These are phyloP conservation scores for Drosophila equinoxialis DNA, from an alignment of 1,140 invertebrate species.

Conservation along the genomic window DNA sequence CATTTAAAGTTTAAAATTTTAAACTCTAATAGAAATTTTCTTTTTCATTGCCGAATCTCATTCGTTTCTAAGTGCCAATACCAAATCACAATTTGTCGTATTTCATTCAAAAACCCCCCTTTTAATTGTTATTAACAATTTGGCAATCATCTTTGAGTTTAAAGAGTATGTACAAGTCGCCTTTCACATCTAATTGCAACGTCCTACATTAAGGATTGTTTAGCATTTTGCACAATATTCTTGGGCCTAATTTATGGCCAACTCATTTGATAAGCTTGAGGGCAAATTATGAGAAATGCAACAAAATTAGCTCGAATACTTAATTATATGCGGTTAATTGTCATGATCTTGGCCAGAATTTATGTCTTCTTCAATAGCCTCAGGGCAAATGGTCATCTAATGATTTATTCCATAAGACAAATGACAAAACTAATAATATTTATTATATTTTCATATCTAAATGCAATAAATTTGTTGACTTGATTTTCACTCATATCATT, in stretches of 20 bases:
- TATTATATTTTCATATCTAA: slow-evolving; percentile 5
- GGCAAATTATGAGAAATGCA: slow-evolving; percentile 28
- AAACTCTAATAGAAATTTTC: too few relatives aligned
- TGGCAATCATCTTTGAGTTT: too few relatives aligned
- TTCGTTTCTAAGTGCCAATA: too few relatives aligned
- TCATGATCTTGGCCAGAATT: slow-evolving; percentile 40
- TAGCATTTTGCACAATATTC: slow-evolving; percentile 30
- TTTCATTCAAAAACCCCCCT: too few relatives aligned
- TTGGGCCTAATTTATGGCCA: slow-evolving; percentile 54
- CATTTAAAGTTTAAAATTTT: too few relatives aligned
- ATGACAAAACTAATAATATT: neutral
- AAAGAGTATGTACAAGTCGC: neutral
- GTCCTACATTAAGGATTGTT: slow-evolving; percentile 17
- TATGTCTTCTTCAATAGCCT: slow-evolving; percentile 24
- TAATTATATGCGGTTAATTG: slow-evolving; percentile 67
- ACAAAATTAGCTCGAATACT: slow-evolving; percentile 57
- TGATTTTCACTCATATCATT: neutral
- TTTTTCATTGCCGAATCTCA: too few relatives aligned
- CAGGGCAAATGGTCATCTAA: slow-evolving; percentile 19
- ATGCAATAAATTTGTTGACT: neutral
- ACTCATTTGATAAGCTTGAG: slow-evolving; percentile 43
- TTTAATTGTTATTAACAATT: too few relatives aligned
- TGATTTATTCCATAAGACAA: slow-evolving; percentile 27
- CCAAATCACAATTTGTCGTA: too few relatives aligned
- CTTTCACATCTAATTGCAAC: neutral